Percentiles rank a stretch among this genome's conserved stretches.
phyloP scores from a whole-genome alignment of 2,797 vertebrate species.

The Dallia pectoralis region DNA sequence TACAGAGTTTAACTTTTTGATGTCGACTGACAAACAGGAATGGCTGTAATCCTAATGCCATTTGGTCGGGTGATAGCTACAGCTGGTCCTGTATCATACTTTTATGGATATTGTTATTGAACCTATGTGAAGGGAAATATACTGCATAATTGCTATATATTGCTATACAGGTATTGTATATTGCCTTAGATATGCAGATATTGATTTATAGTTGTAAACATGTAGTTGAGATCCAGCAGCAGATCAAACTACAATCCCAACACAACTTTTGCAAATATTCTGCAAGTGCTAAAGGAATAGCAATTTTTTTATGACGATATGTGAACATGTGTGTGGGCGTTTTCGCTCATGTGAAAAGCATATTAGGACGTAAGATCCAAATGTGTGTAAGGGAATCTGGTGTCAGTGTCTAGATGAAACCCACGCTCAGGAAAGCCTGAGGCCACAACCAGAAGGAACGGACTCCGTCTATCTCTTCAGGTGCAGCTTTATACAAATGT shows the following conservation, averaged over 20 bases:
- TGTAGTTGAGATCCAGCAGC: neutral
- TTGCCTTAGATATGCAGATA: neutral
- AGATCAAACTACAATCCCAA: too few relatives aligned
- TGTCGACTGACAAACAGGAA: neutral
- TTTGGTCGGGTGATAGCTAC: conserved; percentile 18
- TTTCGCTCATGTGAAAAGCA: conserved; percentile 15
- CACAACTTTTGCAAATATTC: too few relatives aligned
- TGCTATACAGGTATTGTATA: neutral
- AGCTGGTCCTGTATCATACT: conserved; percentile 1
- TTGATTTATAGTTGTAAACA: neutral
- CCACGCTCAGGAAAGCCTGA: conserved; percentile 54
- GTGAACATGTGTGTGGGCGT: conserved; percentile 13
- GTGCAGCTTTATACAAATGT: conserved; percentile 31
- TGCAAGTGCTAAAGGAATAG: conserved; percentile 35
- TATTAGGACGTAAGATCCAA: conserved; percentile 56
- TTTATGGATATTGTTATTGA: neutral
- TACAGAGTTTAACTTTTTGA: neutral
- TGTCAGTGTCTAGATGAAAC: conserved; percentile 42
- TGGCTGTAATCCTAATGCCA: conserved; percentile 7
- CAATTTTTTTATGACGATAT: conserved; percentile 24
- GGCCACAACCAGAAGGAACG: conserved; percentile 58
- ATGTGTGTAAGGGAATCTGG: conserved; percentile 29
- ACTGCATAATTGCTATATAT: too few relatives aligned
- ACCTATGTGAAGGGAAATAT: neutral
- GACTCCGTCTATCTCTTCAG: neutral